Percentiles rank a stretch among this genome's conserved stretches.
Conservation (phyloP, 2,797 vertebrate genomes). For the Denticeps clupeoides region DNA sequence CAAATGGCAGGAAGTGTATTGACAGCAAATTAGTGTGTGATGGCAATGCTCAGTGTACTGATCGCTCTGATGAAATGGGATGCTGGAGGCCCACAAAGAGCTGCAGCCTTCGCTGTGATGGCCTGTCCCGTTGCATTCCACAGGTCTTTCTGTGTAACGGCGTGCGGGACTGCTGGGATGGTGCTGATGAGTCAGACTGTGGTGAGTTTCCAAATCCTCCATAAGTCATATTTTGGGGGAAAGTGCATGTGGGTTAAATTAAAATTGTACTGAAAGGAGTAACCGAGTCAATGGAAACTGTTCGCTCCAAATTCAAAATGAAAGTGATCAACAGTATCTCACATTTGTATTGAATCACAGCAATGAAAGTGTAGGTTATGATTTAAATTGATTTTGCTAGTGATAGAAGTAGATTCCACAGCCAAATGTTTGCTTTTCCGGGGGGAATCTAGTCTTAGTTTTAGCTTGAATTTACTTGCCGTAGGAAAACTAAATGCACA, state of each 20-base stretch:
- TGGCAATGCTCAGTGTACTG: conserved; percentile 50
- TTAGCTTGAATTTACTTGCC: no score
- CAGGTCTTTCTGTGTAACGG: conserved; percentile 59
- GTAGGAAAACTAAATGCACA: no score
- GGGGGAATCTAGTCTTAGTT: no score
- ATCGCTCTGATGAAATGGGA: conserved; percentile 51
- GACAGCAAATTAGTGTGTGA: conserved; percentile 43
- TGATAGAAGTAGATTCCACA: no score
- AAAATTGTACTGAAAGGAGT: no score
- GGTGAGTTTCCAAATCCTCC: conserved; percentile 40
- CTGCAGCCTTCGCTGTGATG: conserved; percentile 55
- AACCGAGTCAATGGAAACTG: no score
- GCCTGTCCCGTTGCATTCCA: conserved; percentile 48
- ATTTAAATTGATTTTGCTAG: no score
- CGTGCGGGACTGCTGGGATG: conserved; percentile 54
- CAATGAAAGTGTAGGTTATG: no score
- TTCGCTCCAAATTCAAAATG: not conserved
- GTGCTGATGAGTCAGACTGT: conserved; percentile 51
- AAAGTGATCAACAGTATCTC: no score
- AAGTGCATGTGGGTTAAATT: not conserved
- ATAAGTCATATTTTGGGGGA: not conserved
- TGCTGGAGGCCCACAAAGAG: conserved; percentile 52
- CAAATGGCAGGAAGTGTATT: conserved; percentile 32
- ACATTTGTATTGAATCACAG: no score
- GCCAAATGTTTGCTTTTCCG: no score